Evolutionary conservation across 2,888 invertebrate genomes (phyloP), one percentile per base, ranked within the genome.

Genomic region (Eupithecia tripunctaria): DNA sequence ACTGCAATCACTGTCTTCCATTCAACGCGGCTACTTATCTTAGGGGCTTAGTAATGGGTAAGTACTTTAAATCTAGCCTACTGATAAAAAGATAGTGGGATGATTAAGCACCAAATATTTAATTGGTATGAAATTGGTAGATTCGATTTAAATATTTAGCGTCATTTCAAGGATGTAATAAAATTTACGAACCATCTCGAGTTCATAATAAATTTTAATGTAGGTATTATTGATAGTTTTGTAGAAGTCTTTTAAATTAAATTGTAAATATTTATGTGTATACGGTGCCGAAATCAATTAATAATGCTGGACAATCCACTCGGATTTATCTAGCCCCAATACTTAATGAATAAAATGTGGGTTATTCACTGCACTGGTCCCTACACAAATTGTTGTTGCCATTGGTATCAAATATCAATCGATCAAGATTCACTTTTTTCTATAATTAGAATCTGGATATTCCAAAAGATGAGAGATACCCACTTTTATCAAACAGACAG

Each of bases 1-100:
- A n/a, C n/a, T n/a, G n/a, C 74, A 78, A 78, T 78, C 78, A 70
- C 77, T 79, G 80, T 77, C 62, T 67, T 76, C 67, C 63, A 78
- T 78, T 77, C 74, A 75, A 74, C 72, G 68, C 62, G 63, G 76
- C 75, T 65, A 73, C 25, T 79, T 80, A 81, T 78, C 82, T 65
- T 51, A 21, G 67, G 75, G 75, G 76, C 74, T 74, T 77, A 64
- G 64, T 38, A 21, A 65, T 77, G 68, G 73, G 73, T n/a, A n/a
- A n/a, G n/a, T 77, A 47, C 60, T 76, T 74, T 32, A 70, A 75
- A 78, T 77, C 76, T 70, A 65, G 32, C 47, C 51, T 15, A 67
- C 56, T 67, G 64, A 72, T 72, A 65, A 29, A 32, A 36, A 59
- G 73, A 75, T 59, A 72, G 64, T 72, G 68, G 67, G 56, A 43